phyloP scores from a whole-genome alignment of 2,888 invertebrate genomes.

The Euzophera pinguis region DNA sequence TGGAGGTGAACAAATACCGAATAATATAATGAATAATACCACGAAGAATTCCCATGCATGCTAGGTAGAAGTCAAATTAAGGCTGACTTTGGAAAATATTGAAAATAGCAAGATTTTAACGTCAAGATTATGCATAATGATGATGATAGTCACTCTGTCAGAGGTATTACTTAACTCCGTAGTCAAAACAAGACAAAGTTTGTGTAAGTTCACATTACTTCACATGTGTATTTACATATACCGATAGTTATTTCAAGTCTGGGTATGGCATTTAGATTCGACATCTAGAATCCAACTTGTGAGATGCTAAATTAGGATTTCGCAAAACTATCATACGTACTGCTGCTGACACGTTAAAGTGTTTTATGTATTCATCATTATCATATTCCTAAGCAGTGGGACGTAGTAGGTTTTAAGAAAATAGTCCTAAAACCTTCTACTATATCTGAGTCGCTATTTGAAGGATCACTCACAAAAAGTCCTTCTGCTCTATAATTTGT shows the following conservation, averaged over 20 bases:
- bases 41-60: constrained; percentile 6
- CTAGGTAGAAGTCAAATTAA: not conserved
- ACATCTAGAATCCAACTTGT: not conserved
- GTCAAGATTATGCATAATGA: constrained; percentile 8
- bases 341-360: too few species aligned
- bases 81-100: not conserved
- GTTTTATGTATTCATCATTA: not conserved
- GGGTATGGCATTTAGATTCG: not conserved
- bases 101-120: not conserved
- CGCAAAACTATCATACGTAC: not conserved
- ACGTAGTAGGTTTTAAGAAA: too few species aligned
- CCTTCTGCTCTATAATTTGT: too few species aligned
- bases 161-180: not conserved
- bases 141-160: not conserved
- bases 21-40: constrained; percentile 4
- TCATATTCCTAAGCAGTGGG: too few species aligned
- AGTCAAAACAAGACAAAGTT: not conserved
- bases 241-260: not conserved
- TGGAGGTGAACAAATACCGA: not conserved
- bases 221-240: too few species aligned
- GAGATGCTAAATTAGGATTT: not conserved
- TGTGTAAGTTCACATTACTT: not conserved
- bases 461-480: too few species aligned
- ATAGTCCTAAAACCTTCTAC: too few species aligned
- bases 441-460: too few species aligned